Evolutionary conservation across 1,140 invertebrate species (phyloP), one percentile per base, ranked within the genome.

Genomic region (Sycophaga agraensis): DNA sequence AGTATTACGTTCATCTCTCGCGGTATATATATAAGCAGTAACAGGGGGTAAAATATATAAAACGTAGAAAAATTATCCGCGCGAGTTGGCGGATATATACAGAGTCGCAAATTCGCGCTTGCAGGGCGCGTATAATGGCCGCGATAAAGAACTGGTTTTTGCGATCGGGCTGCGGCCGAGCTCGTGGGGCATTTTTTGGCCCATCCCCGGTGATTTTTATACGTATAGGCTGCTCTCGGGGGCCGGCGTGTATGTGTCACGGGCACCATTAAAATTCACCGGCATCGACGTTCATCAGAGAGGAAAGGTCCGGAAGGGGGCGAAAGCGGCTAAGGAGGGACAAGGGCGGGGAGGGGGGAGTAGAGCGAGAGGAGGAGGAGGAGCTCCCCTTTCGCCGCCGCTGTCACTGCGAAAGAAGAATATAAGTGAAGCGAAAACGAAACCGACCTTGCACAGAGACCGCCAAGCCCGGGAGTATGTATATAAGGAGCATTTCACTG

Each of bases 191-290:
- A 53, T 58, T 63, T 63, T 63, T 63, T 40, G 7, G 39, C 8
- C 16, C 46, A 45, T 50, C 48, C 28, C 45, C 34, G 50, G 16
- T 48, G 54, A 58, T 63, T 58, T 58, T 62, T 62, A 62, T 62
- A 62, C 54, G 54, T 11, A 40, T 56, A 56, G 17, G 24, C 28
- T 31, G 16, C 26, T 2, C 7, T 28, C 4, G n/a, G n/a, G 28
- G 9, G 0, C 16, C 31, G 16, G n/a, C 48, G 21, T 48, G 45
- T 56, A 50, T 58, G 54, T 53, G 37, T 58, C 48, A 45, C 21
- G 55, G 46, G 26, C 24, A 46, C 54, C 53, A 63, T 63, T 63
- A 63, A 63, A 63, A 63, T 63, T 63, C 55, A 58, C 17, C 48
- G 28, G 55, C 55, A 63, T 63, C 55, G 45, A 58, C 55, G 54